phyloP scores from a whole-genome alignment of 2,797 vertebrate genomes.

The Pangasius larnaudii region DNA sequence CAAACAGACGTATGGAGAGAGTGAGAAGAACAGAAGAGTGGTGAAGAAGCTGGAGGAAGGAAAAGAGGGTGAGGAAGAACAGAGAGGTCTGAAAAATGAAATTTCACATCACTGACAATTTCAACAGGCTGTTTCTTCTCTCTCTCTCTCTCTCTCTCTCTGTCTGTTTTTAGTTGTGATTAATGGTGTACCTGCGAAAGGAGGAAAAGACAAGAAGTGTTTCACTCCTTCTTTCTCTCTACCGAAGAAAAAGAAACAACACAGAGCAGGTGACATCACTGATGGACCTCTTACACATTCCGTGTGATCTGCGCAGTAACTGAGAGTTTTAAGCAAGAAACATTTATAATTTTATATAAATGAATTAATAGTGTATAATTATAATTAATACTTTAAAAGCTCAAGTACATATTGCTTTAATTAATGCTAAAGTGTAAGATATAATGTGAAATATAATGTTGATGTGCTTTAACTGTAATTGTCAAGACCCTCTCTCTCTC shows the following conservation, averaged over 20 bases:
- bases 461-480: neutral
- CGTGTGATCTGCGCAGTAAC: too few species aligned
- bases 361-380: neutral
- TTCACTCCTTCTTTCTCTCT: neutral
- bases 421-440: neutral
- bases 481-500: neutral
- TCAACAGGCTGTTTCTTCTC: neutral
- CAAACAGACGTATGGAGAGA: neutral
- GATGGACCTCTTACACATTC: too few species aligned
- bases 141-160: neutral
- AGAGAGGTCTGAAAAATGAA: neutral
- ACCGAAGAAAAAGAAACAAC: neutral
- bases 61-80: conserved; percentile 12
- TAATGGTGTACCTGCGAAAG: neutral
- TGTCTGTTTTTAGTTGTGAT: neutral
- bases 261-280: neutral
- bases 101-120: neutral
- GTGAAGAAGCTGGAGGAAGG: neutral
- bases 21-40: neutral
- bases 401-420: neutral
- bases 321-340: neutral
- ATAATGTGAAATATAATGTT: neutral
- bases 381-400: neutral
- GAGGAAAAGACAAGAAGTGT: neutral
- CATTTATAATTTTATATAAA: neutral